Conservation (phyloP, 2,797 vertebrate genomes). For the Ibycter americanus region DNA sequence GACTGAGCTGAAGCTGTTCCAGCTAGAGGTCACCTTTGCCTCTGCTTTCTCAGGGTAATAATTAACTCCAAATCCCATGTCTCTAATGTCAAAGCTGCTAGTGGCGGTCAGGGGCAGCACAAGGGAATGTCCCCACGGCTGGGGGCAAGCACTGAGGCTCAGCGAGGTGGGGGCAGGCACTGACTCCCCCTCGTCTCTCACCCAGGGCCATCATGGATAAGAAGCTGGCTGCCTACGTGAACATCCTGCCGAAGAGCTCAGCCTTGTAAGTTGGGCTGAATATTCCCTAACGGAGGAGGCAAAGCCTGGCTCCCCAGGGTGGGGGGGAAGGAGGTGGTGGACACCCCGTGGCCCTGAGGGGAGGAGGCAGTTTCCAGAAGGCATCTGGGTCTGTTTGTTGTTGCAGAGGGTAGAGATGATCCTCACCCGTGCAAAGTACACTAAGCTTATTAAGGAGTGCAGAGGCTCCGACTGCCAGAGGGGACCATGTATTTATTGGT, state of each 20-base stretch:
- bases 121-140: background rate
- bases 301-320: background rate
- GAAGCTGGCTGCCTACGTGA: slow-evolving; percentile 85
- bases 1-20: background rate
- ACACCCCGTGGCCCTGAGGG: rapidly evolving
- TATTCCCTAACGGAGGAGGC: background rate
- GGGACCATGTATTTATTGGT: background rate
- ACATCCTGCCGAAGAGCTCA: slow-evolving; percentile 82
- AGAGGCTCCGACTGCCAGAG: background rate
- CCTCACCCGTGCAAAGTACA: background rate
- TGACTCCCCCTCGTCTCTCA: slow-evolving; percentile 5
- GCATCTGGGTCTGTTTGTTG: background rate
- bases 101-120: background rate
- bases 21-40: background rate
- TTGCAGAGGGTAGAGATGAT: background rate
- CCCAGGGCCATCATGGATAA: slow-evolving; percentile 85
- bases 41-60: background rate
- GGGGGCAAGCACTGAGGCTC: background rate
- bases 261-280: slow-evolving; percentile 82
- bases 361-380: background rate
- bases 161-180: background rate
- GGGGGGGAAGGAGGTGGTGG: background rate
- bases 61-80: background rate
- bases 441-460: background rate
- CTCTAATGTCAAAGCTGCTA: background rate